A percentile compares a stretch with the other conserved stretches of the same genome.
phyloP scores from a whole-genome alignment of 30 jellyfish, hydroid and myxozoan species.

The Sanderia malayensis region DNA sequence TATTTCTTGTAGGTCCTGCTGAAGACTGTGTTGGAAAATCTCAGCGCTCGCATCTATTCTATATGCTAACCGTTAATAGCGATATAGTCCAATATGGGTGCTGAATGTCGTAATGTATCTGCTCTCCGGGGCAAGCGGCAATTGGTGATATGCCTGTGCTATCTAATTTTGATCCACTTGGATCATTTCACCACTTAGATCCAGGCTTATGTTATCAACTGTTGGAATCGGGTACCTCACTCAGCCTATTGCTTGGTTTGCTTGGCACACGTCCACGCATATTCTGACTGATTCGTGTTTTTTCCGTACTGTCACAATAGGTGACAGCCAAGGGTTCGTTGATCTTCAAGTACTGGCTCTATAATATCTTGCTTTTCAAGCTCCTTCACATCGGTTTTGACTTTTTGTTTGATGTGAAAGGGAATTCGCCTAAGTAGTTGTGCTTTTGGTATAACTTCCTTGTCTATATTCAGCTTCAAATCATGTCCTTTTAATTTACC shows the following conservation, averaged over 20 bases:
- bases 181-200: constrained; percentile 29
- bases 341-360: not conserved
- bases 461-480: constrained; percentile 19
- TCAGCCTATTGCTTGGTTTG: constrained; percentile 28
- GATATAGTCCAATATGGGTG: constrained; percentile 32
- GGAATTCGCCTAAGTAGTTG: constrained; percentile 19
- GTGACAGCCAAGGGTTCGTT: constrained; percentile 1
- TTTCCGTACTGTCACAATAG: constrained; percentile 29
- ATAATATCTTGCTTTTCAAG: constrained; percentile 9
- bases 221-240: constrained; percentile 36
- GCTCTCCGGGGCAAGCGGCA: constrained; percentile 29
- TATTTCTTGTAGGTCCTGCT: constrained; percentile 8
- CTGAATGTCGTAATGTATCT: constrained; percentile 52
- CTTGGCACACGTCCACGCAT: constrained; percentile 42
- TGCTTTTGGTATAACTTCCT: constrained; percentile 16
- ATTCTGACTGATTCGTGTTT: constrained; percentile 13
- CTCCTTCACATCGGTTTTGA: constrained; percentile 6
- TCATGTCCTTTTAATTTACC: constrained; percentile 12
- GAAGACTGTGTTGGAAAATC: constrained; percentile 25
- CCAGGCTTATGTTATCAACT: constrained; percentile 25
- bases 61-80: constrained; percentile 26
- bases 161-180: constrained; percentile 22
- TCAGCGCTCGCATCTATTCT: constrained; percentile 32
- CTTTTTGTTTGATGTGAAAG: constrained; percentile 13
- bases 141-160: constrained; percentile 41